Evolutionary conservation across 2,888 invertebrate species (phyloP), one percentile per base, ranked within the genome.

Genomic region (Cosmia pyralina): DNA sequence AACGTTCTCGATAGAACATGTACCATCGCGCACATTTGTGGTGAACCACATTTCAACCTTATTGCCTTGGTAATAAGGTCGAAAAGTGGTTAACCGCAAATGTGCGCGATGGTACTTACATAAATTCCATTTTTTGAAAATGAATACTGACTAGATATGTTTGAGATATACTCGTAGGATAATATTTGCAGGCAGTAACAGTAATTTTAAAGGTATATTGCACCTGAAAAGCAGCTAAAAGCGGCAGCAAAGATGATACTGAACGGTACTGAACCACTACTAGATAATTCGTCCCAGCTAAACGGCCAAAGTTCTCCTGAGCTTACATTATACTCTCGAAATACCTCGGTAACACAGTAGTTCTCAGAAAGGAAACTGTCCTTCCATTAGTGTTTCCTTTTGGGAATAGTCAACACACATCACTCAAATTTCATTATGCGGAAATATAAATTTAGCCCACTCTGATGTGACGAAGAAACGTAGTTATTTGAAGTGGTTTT

Each of bases 331-430:
- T 81, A 84, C 70, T 87, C 87, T 87, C 75, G 75, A 90, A 90
- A 90, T 90, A 90, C 86, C 72, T 67, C 78, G 81, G 87, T 87
- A 85, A 78, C 82, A 77, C 82, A 81, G 82, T 70, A 75, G 87
- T 91, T 91, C 88, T 84, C 65, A 77, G 91, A 90, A 91, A 90
- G 91, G 91, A 91, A 91, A 90, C 90, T 89, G 88, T 89, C 87
- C 89, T 88, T 87, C 91, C 91, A 90, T 91, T 91, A 91, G 90
- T 87, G 88, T 88, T 91, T 91, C 91, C 91, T 91, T 88, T 89
- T 82, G 85, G 85, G 86, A 87, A 87, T 83, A 87, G 87, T 88
- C 87, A 87, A 90, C 88, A 86, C 85, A 85, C 88, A 90, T 90
- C 91, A 90, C 87, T 90, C 89, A 87, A 87, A 90, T 85, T 87